Percentiles rank a stretch among this genome's conserved stretches.
These are phyloP conservation scores for Cephus rjabovi DNA, from an alignment of 2,888 invertebrate genomes.

Conservation along the genomic window DNA sequence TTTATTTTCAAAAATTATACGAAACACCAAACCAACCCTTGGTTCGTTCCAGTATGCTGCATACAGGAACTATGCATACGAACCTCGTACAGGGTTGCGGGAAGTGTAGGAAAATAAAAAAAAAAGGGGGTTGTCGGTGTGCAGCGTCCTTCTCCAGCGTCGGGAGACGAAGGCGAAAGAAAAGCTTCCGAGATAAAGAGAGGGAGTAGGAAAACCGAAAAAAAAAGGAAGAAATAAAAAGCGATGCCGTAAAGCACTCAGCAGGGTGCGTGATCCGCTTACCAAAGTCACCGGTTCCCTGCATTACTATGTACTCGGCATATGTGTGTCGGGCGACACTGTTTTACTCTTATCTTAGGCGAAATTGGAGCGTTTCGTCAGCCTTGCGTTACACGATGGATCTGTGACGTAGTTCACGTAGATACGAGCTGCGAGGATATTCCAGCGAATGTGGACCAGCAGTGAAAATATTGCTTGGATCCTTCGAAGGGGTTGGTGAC, in stretches of 20 bases:
- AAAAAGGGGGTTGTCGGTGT: background rate
- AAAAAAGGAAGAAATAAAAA: slow-evolving; percentile 36
- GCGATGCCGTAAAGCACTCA: slow-evolving; percentile 65
- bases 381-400: background rate
- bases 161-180: slow-evolving; percentile 12
- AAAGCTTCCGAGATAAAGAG: slow-evolving; percentile 14
- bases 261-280: slow-evolving; percentile 64
- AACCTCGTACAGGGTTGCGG: background rate
- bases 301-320: background rate
- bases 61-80: background rate
- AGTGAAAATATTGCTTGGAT: background rate
- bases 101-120: background rate
- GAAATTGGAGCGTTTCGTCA: slow-evolving; percentile 17
- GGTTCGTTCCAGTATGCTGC: background rate
- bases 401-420: too few species aligned
- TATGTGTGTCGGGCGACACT: slow-evolving; percentile 3
- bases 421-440: background rate
- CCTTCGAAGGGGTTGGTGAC: too few species aligned
- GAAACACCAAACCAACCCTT: background rate
- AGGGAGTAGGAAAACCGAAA: slow-evolving; percentile 31
- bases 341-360: slow-evolving; percentile 4
- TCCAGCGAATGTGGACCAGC: background rate
- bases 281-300: slow-evolving; percentile 49
- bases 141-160: background rate
- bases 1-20: too few species aligned